Conservation (phyloP, 2,797 vertebrate genomes). For the Schizopygopsis malacanthus region DNA sequence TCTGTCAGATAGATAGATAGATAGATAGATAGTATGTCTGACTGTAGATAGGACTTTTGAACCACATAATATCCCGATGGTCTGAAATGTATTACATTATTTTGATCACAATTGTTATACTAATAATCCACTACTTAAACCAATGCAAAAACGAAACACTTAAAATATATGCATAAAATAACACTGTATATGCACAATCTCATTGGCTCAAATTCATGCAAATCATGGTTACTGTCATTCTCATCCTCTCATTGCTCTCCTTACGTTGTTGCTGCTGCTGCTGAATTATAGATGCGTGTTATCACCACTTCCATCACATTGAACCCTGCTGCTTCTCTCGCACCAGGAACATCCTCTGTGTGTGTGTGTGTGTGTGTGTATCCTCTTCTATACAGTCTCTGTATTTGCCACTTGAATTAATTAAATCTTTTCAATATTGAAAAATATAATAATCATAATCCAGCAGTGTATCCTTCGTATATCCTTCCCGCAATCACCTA, state of each 20-base stretch:
- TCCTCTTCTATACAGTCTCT: neutral
- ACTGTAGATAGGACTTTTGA: neutral
- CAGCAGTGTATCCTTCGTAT: neutral
- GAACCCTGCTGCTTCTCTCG: constrained; percentile 38
- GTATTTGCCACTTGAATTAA: neutral
- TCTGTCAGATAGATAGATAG: neutral
- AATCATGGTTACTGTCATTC: neutral
- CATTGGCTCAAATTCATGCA: neutral
- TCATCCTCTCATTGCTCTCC: neutral
- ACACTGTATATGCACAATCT: neutral
- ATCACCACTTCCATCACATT: constrained; percentile 61
- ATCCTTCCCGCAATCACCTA: neutral
- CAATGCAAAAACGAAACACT: neutral
- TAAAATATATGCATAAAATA: neutral
- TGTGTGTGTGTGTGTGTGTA: constrained; percentile 4
- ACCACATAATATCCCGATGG: neutral
- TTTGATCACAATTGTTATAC: neutral
- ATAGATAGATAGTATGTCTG: neutral
- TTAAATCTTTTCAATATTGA: neutral
- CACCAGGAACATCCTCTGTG: neutral
- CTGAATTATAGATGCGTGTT: constrained; percentile 74
- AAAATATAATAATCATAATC: neutral
- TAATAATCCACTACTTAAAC: neutral
- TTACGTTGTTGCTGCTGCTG: constrained; percentile 48
- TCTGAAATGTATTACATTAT: neutral